Evolutionary conservation across 2,113 vertebrate species (phyloP).

Genomic region (Hydrochoerus hydrochaeris): DNA sequence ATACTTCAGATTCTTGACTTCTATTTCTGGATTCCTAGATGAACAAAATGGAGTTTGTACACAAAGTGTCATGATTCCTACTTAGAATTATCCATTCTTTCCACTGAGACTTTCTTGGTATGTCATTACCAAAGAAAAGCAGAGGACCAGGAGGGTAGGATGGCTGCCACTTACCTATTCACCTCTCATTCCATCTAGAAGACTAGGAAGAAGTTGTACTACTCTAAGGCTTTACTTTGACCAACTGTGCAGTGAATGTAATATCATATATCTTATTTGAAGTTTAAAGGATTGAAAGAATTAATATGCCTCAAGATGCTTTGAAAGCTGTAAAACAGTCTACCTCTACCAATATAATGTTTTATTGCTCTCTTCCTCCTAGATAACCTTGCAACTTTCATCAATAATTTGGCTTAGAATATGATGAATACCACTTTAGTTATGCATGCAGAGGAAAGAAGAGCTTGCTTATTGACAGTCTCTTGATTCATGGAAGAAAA

Average conservation of each 20-base stretch:
- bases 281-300: not conserved
- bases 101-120: not conserved
- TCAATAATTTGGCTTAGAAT: not conserved
- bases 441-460: not conserved
- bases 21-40: not conserved
- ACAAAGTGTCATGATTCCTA: no score
- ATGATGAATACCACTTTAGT: not conserved
- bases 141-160: no score
- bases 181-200: not conserved
- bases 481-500: conserved; percentile 40
- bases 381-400: not conserved
- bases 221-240: not conserved
- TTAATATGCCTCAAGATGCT: conserved; percentile 24
- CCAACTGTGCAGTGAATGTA: not conserved
- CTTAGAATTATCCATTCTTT: not conserved
- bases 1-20: not conserved
- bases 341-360: not conserved
- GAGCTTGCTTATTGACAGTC: conserved; percentile 28
- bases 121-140: not conserved
- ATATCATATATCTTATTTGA: not conserved
- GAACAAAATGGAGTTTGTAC: not conserved
- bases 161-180: not conserved
- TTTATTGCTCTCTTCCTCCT: conserved; percentile 11
- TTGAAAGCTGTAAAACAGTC: not conserved
- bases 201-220: not conserved